Evolutionary conservation across 2,113 vertebrate species (phyloP), one percentile per base, ranked within the genome.

Genomic region (Cnemophilus loriae): DNA sequence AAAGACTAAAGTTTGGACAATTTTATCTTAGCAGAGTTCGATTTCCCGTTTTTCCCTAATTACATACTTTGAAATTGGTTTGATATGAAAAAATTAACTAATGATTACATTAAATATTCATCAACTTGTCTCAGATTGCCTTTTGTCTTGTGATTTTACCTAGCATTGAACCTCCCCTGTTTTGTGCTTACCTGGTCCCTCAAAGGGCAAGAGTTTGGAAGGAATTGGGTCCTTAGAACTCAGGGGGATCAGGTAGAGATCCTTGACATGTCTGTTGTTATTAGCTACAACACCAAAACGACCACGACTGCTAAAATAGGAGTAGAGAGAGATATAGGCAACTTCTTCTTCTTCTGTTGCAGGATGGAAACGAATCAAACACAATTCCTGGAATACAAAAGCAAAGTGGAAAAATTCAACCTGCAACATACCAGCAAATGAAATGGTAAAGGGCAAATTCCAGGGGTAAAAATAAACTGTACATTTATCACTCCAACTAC

Each of bases 291-390:
- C 99, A 81, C 99, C 99, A 82, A 99, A 99, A 93, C 99, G 99
- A 84, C 99, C 98, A 78, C 99, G 99, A 97, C 99, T 99, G 98
- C 98, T 99, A 94, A 99, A 99, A 97, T 99, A 99, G 61, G 99
- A 99, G 98, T 99, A 99, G 39, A 99, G 98, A 68, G 99, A 99
- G 64, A 99, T 98, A 91, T 99, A 99, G 95, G 99, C 99, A 69
- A 99, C 99, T 92, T 99, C 99, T 84, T 99, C 99, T 78, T 99
- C 99, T 93, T 99, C 99, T 61, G 99, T 99, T 37, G 99, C 99
- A 28, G 99, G 99, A 71, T 99, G 99, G 95, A 99, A 99, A 35
- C 99, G 99, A 82, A 99, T 99, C 97, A 99, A 98, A 92, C 99
- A 99, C 89, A 99, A 96, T 83, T 99, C 99, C 99, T 99, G 94